Evolutionary conservation across 1,140 invertebrate species (phyloP), one percentile per base, ranked within the genome.

Genomic region (Eciton burchellii): DNA sequence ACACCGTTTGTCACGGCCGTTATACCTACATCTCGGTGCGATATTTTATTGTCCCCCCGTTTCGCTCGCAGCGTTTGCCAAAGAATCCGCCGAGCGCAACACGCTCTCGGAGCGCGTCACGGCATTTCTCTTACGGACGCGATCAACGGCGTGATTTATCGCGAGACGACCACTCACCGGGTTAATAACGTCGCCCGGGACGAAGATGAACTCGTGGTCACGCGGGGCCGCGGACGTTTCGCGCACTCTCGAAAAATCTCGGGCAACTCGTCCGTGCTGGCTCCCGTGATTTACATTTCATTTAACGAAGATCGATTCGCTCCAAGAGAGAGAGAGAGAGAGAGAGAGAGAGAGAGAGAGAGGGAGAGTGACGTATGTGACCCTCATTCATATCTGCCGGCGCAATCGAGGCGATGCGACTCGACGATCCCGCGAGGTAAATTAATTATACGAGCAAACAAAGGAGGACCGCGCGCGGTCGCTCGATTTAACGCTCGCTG

Each of bases 141-240:
- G 68, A 81, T 79, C 74, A 79, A 79, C 62, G 74, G 1, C 26
- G 68, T 49, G 56, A 81, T 81, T 81, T 72, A 81, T 81, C 68
- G 35, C 29, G 66, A 41, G 63, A 16, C 35, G 24, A 54, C 49
- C n/a, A 68, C 49, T 79, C 63, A 26, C 35, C 35, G 49, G 21
- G 74, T 79, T 79, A 81, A 87, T 87, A 81, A 87, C 49, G 85
- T 72, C 59, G 47, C n/a, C 52, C 35, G 21, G 29, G 81, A 87
- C 72, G 52, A 83, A 86, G 84, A 79, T 81, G 84, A 79, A 77
- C 72, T 77, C 63, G 72, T 73, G 65, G 56, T 76, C 71, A 65
- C 26, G 26, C 12, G n/a, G n/a, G n/a, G n/a, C n/a, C 47, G 19
- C 66, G 47, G 52, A 45, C 63, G 47, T 52, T 66, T 62, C 84